phyloP scores from a whole-genome alignment of 2,797 vertebrate species.

The Microctenopoma steveboyesi region DNA sequence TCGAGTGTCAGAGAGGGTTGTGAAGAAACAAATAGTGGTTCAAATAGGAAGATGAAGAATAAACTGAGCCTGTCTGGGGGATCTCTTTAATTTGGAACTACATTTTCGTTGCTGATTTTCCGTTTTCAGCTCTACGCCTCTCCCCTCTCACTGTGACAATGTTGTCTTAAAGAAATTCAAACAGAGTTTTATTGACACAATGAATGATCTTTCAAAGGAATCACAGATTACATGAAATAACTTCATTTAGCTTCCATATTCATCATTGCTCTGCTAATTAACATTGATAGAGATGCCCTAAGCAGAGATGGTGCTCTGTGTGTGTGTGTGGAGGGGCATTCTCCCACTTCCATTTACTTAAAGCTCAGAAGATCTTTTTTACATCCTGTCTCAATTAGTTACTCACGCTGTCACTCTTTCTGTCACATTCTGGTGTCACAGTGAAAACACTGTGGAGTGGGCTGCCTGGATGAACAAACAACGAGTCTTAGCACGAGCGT shows the following conservation, averaged over 20 bases:
- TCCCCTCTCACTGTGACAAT: constrained; percentile 73
- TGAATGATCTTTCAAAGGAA: constrained; percentile 89
- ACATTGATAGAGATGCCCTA: constrained; percentile 82
- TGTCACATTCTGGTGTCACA: constrained; percentile 74
- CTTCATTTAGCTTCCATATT: constrained; percentile 91
- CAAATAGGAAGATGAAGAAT: constrained; percentile 49
- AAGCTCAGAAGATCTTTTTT: constrained; percentile 72
- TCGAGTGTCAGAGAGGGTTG: constrained; percentile 13
- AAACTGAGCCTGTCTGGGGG: constrained; percentile 33
- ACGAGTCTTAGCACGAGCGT: constrained; percentile 53
- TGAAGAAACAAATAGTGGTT: constrained; percentile 30
- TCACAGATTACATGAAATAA: constrained; percentile 89
- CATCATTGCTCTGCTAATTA: constrained; percentile 92
- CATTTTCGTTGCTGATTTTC: constrained; percentile 24
- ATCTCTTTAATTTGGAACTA: constrained; percentile 35
- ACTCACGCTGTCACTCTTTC: constrained; percentile 81
- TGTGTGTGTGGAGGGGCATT: constrained; percentile 44
- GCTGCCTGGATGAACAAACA: constrained; percentile 62
- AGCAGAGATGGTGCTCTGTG: constrained; percentile 70
- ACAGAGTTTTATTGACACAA: constrained; percentile 91
- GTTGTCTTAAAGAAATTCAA: constrained; percentile 89
- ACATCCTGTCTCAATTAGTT: constrained; percentile 80
- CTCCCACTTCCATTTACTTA: constrained; percentile 73
- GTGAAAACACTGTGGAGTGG: constrained; percentile 68
- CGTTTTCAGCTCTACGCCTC: constrained; percentile 45